Percentiles rank a stretch among this genome's conserved stretches.
phyloP scores from a whole-genome alignment of 2,888 invertebrate genomes.

The Craniophora ligustri region DNA sequence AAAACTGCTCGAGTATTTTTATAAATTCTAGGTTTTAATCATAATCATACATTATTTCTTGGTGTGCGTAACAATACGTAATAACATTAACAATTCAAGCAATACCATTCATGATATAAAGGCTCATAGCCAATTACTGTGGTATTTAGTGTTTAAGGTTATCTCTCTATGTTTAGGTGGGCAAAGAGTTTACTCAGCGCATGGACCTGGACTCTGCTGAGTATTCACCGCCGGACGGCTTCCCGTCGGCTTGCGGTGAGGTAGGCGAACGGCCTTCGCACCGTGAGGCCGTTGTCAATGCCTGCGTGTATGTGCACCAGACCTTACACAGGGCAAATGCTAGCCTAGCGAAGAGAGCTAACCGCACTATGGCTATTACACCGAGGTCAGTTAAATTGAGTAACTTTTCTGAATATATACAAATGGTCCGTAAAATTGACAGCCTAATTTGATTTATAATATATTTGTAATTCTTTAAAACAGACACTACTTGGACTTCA shows the following conservation, averaged over 20 bases:
- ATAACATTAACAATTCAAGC: no score
- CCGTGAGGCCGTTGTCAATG: slow-evolving; percentile 99
- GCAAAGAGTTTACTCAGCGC: slow-evolving; percentile 98
- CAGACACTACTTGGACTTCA: slow-evolving; percentile 99
- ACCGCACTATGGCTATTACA: slow-evolving; percentile 98
- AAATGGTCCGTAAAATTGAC: no score
- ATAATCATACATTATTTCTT: no score
- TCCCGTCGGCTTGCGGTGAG: slow-evolving; percentile 95
- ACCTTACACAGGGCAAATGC: slow-evolving; percentile 98
- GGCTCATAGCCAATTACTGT: no score
- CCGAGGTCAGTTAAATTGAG: slow-evolving; percentile 91
- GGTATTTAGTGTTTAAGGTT: no score
- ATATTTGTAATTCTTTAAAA: neutral
- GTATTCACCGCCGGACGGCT: slow-evolving; percentile 96
- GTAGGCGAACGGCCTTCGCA: slow-evolving; percentile 93
- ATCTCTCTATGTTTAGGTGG: slow-evolving; percentile 90
- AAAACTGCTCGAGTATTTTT: no score
- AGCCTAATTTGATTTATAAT: no score
- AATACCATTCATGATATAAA: no score
- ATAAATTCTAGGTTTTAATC: no score
- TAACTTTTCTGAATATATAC: neutral
- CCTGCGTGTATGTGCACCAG: slow-evolving; percentile 99
- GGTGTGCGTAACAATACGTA: no score
- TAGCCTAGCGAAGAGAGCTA: slow-evolving; percentile 96
- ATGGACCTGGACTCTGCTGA: slow-evolving; percentile 96